Evolutionary conservation across 2,113 vertebrate species (phyloP).

Genomic region (Cepphus grylle): DNA sequence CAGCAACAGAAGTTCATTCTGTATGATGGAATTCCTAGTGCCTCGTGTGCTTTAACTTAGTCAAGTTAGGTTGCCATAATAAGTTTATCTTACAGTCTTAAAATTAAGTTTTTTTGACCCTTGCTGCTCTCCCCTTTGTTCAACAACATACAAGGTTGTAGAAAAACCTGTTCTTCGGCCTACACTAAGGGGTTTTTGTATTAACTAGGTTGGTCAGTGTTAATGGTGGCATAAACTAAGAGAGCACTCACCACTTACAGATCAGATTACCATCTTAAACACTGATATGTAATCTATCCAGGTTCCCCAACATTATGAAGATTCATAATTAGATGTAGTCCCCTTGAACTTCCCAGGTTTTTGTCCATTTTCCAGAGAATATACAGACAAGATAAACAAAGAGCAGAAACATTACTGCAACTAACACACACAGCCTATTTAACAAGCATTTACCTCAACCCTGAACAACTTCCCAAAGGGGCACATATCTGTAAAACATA

Average conservation of each 20-base stretch:
- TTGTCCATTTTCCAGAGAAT: neutral
- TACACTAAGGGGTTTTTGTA: neutral
- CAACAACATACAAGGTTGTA: neutral
- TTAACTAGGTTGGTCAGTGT: neutral
- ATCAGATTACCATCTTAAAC: neutral
- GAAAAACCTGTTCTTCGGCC: neutral
- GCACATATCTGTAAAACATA: neutral
- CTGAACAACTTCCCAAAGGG: neutral
- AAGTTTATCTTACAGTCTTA: neutral
- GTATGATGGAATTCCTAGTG: neutral
- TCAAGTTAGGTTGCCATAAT: accelerated
- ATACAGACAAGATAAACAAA: neutral
- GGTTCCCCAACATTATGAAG: neutral
- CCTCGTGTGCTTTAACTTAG: neutral
- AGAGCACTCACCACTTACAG: neutral
- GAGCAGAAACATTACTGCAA: neutral
- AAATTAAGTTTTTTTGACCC: neutral
- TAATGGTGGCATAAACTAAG: neutral
- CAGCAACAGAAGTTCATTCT: neutral
- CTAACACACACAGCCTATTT: neutral
- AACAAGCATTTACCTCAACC: neutral
- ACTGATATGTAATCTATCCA: neutral
- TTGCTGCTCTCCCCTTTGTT: neutral
- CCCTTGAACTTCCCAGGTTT: neutral
- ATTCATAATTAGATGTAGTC: neutral